Evolutionary conservation across 2,797 vertebrate species (phyloP).

Genomic region (Channa striata): DNA sequence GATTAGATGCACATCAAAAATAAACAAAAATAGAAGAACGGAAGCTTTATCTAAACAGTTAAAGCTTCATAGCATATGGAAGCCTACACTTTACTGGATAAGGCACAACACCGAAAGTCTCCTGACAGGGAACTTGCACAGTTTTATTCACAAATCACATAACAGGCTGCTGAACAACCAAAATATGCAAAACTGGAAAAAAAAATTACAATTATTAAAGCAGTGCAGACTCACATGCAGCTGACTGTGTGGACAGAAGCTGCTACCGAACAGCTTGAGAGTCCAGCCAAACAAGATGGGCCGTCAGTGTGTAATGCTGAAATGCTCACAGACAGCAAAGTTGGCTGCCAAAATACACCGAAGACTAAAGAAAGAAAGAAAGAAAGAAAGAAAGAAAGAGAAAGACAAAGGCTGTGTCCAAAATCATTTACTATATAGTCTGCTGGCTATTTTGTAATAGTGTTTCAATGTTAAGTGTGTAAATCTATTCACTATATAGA

Average conservation of each 20-base stretch:
- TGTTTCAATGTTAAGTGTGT: too few species aligned
- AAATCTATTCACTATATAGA: too few species aligned
- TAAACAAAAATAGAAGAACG: not conserved
- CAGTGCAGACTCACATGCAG: not conserved
- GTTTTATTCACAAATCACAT: not conserved
- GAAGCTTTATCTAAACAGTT: not conserved
- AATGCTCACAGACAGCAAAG: not conserved
- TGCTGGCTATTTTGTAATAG: too few species aligned
- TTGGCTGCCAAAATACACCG: too few species aligned
- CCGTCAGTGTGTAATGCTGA: too few species aligned
- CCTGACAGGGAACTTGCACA: not conserved
- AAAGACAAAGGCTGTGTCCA: too few species aligned
- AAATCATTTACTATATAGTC: too few species aligned
- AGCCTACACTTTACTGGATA: not conserved
- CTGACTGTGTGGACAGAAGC: not conserved
- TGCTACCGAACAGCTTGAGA: not conserved
- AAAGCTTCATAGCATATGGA: not conserved
- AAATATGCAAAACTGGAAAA: not conserved
- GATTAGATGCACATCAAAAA: not conserved
- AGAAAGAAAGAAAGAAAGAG: too few species aligned
- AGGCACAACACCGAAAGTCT: too few species aligned
- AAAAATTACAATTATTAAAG: not conserved
- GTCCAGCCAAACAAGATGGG: not conserved
- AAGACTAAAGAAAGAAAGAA: too few species aligned
- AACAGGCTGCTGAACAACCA: not conserved